Evolutionary conservation across 2,113 vertebrate genomes (phyloP).

Genomic region (Myiozetetes cayanensis): DNA sequence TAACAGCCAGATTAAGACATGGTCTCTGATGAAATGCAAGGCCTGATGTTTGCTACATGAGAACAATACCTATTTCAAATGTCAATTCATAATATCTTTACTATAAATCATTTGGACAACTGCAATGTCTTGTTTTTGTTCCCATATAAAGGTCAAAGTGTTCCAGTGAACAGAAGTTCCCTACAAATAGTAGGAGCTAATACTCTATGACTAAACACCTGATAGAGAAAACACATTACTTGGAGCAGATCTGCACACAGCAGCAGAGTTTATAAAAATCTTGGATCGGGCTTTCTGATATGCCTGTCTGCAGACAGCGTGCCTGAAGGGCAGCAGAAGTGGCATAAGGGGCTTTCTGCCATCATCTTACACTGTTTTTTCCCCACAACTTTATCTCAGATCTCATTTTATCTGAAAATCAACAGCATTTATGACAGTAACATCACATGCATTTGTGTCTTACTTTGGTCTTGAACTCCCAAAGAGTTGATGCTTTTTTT

Average conservation of each 20-base stretch:
- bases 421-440: neutral
- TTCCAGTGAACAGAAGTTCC: neutral
- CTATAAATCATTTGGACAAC: neutral
- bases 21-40: neutral
- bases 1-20: neutral
- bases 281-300: neutral
- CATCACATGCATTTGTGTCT: neutral
- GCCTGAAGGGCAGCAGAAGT: neutral
- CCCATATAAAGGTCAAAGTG: neutral
- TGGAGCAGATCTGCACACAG: neutral
- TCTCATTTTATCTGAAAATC: neutral
- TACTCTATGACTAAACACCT: neutral
- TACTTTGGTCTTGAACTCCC: neutral
- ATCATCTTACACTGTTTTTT: neutral
- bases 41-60: neutral
- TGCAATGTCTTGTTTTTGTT: neutral
- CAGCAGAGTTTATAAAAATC: neutral
- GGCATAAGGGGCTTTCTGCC: neutral
- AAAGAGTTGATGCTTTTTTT: neutral
- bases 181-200: neutral
- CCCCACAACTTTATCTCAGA: neutral
- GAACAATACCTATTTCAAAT: neutral
- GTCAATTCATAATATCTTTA: neutral
- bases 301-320: neutral
- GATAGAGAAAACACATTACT: neutral